Percentiles rank a stretch among this genome's conserved stretches.
Conservation (phyloP, 2,797 vertebrate genomes). For the Poecile montanus region DNA sequence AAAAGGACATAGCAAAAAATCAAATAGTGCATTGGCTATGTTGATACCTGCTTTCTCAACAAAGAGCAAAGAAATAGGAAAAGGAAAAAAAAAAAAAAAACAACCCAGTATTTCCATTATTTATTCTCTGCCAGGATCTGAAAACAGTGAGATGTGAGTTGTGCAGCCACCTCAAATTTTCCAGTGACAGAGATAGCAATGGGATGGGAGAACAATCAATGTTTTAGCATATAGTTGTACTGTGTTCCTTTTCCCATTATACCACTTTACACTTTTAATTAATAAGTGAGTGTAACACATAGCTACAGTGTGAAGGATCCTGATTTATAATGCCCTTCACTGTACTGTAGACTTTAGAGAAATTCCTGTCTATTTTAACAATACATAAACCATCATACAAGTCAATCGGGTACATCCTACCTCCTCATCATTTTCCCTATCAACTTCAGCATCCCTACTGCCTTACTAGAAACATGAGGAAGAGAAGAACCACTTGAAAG, state of each 20-base stretch:
- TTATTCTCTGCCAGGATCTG: not conserved
- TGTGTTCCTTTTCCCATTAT: not conserved
- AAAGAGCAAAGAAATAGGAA: not conserved
- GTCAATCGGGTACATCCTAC: not conserved
- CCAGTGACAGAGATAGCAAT: not conserved
- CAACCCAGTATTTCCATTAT: not conserved
- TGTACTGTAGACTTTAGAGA: not conserved
- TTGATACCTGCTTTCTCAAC: not conserved
- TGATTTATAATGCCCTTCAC: not conserved
- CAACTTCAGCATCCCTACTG: not conserved
- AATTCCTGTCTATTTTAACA: not conserved
- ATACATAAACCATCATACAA: not conserved
- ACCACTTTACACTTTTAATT: not conserved
- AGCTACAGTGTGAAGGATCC: rapidly evolving
- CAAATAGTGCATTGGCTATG: not conserved
- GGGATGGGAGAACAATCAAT: not conserved
- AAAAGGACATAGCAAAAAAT: not conserved
- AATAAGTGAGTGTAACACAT: rapidly evolving
- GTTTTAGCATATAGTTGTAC: not conserved
- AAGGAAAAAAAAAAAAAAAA: too few species aligned
- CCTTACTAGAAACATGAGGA: rapidly evolving
- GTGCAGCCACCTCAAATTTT: not conserved
- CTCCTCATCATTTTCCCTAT: not conserved
- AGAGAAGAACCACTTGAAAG: not conserved
- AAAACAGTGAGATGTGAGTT: not conserved